These are phyloP conservation scores for Lampris megalopsis DNA, from an alignment of 2,113 vertebrate genomes.

Conservation along the genomic window DNA sequence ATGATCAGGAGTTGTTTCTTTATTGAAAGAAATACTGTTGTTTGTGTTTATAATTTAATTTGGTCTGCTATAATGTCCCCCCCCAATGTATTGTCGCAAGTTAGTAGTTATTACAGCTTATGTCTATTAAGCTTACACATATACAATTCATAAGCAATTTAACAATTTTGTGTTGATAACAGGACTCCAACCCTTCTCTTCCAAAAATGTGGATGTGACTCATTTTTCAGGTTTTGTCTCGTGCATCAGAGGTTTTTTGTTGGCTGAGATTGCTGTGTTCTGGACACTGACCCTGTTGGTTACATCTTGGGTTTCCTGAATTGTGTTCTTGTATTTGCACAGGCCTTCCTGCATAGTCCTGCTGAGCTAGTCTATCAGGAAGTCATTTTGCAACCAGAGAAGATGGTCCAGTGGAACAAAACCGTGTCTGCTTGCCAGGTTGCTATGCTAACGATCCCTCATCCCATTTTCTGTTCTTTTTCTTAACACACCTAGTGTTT, in stretches of 20 bases:
- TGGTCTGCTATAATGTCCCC: no score
- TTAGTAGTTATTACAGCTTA: no score
- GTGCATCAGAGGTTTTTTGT: not conserved
- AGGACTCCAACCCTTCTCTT: no score
- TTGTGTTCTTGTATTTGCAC: constrained; percentile 12
- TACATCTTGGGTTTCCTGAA: not conserved
- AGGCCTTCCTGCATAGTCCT: constrained; percentile 93
- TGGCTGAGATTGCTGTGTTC: not conserved
- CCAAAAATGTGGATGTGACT: no score
- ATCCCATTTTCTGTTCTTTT: not conserved
- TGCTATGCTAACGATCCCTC: not conserved
- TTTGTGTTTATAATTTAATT: no score
- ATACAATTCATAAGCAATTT: no score
- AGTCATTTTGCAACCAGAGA: constrained; percentile 95
- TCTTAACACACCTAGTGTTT: not conserved
- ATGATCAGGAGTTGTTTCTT: no score
- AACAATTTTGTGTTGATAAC: no score
- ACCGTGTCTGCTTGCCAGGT: constrained; percentile 94
- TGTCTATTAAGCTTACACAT: no score
- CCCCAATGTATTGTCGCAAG: no score
- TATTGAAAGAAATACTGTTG: no score
- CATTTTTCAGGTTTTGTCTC: no score
- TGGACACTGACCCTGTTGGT: constrained; percentile 8
- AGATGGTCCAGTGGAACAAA: constrained; percentile 96
- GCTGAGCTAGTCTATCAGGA: constrained; percentile 96